Percentiles rank a stretch among this genome's conserved stretches.
Evolutionary conservation across 2,888 invertebrate genomes (phyloP).

Genomic region (Sphinx pinastri): DNA sequence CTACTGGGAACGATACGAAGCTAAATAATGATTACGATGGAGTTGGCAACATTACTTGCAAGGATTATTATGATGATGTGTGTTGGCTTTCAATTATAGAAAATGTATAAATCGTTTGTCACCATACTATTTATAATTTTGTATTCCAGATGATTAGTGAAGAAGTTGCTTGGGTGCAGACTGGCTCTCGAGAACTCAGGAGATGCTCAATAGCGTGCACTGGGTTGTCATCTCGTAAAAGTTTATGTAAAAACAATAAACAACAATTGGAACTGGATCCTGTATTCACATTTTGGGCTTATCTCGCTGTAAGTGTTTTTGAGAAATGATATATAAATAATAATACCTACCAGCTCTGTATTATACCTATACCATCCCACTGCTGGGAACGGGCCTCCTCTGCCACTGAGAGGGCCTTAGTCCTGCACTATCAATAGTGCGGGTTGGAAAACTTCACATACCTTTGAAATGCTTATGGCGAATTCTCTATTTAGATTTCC

Average conservation of each 20-base stretch:
- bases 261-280: conserved; percentile 86
- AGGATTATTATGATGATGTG: conserved; percentile 65
- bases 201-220: conserved; percentile 85
- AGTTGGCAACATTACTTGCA: conserved; percentile 60
- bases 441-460: no score
- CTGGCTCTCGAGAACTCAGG: conserved; percentile 61
- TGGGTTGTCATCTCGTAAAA: conserved; percentile 80
- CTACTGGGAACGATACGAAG: conserved; percentile 51
- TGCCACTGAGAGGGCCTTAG: no score
- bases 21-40: conserved; percentile 58
- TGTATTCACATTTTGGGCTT: conserved; percentile 88
- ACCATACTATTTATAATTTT: neutral
- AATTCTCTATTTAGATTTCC: no score
- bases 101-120: neutral
- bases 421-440: no score
- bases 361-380: no score
- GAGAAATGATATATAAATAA: neutral
- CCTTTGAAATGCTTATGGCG: no score
- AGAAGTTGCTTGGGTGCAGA: conserved; percentile 57
- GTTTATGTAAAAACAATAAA: conserved; percentile 85
- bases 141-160: conserved; percentile 45
- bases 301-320: conserved; percentile 83
- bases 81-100: conserved; percentile 15
- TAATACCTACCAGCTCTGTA: no score
- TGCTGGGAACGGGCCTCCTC: no score